A percentile compares a stretch with the other conserved stretches of the same genome.
These are phyloP conservation scores for Oryzias curvinotus DNA, from an alignment of 2,113 vertebrate species.

Conservation along the genomic window DNA sequence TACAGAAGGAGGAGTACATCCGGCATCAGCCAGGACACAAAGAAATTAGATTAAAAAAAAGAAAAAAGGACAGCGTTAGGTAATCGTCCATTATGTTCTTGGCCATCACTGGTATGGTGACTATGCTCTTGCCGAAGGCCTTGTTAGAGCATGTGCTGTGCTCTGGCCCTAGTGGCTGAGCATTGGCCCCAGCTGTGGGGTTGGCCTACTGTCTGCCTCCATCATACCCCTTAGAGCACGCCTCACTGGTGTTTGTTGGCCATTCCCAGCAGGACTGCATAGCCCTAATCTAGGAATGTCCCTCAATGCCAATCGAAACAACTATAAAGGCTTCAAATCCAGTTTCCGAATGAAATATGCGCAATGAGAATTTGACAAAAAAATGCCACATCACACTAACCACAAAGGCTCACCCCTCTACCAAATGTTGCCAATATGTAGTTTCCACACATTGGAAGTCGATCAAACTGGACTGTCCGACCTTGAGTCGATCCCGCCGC, in stretches of 20 bases:
- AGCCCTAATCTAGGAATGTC: no score
- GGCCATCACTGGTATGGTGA: not conserved
- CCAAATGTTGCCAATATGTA: not conserved
- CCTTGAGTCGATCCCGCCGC: constrained; percentile 50
- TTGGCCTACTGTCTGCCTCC: constrained; percentile 39
- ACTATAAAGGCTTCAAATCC: no score
- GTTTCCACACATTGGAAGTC: constrained; percentile 9
- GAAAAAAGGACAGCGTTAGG: no score
- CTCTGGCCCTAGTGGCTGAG: constrained; percentile 17
- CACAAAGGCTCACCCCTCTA: constrained; percentile 15
- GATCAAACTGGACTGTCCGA: constrained; percentile 49
- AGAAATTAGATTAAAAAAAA: not conserved
- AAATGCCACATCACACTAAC: constrained; percentile 20
- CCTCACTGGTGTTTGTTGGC: constrained; percentile 50
- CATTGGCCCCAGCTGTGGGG: constrained; percentile 54
- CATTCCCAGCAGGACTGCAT: constrained; percentile 27
- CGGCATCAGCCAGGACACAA: not conserved
- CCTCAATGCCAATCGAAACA: no score
- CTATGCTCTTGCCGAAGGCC: not conserved
- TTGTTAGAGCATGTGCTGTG: constrained; percentile 11
- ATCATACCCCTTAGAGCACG: constrained; percentile 42
- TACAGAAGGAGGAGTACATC: not conserved
- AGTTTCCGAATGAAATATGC: no score
- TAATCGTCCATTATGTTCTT: not conserved
- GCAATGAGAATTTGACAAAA: no score